Evolutionary conservation across 2,113 vertebrate species (phyloP), one percentile per base, ranked within the genome.

Genomic region (rat (Rattus norvegicus)): DNA sequence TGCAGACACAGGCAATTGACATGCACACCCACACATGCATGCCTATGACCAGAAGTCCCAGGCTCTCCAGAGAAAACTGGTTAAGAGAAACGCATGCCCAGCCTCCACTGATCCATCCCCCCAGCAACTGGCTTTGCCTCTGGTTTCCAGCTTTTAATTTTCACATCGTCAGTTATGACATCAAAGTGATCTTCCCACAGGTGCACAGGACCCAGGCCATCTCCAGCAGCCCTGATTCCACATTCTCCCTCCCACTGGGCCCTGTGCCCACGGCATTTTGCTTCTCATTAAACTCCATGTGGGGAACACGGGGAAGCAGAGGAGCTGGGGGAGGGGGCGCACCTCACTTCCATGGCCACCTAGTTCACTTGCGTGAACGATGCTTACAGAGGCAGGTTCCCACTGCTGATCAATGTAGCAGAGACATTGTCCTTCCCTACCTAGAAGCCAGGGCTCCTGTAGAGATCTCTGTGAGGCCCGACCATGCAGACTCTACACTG

Each of bases 121-220:
- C 59, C 72, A 75, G 79, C 86, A 70, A 49, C 67, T 65, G 84
- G 47, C 75, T 96, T 43, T 88, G 94, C 95, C 94, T 97, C 94
- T 97, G 94, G 95, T 97, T 94, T 96, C 89, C 90, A 36, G 75
- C 92, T 97, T 97, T 97, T 93, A 97, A 97, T 98, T 97, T 97
- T 97, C 97, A 95, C 91, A 96, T 80, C 95, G 83, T 97, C 95
- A 73, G 92, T 95, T 93, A 95, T 84, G 72, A 95, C 92, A 96
- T 97, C 97, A 97, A 97, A 98, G 95, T 73, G 52, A 81, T 94
- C 67, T 87, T 95, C 81, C 91, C 59, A 88, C 94, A 92, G 97
- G 94, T 95, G 59, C 87, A 59, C 95, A 59, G 86, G 93, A 95
- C 90, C 77, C 72, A 94, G 95, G 43, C 87, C 91, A 86, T 92